Evolutionary conservation across 1,140 invertebrate genomes (phyloP), one percentile per base, ranked within the genome.

Genomic region (Coboldia fuscipes): DNA sequence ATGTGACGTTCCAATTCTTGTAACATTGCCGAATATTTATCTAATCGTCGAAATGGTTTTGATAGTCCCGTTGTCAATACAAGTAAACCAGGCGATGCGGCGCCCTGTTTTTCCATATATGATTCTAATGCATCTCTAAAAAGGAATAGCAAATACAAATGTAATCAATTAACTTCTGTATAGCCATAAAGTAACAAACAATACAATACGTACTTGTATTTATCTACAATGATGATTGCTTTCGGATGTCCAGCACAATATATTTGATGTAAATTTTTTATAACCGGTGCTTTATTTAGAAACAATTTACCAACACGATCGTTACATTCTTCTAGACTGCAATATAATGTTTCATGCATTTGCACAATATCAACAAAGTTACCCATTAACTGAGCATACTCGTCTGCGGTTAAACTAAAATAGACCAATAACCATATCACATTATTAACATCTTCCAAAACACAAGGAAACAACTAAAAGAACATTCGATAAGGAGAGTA

Each of bases 1-100:
- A 93, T 80, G 51, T 96, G 89, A 38, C 90, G 62, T 47, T 94
- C 88, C 30, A 97, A 57, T 57, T 98, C 93, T 58, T 96, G 88
- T 14, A 97, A 61, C 71, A 84, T 79, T 19, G 75, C 75, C 5
- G 86, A 77, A 56, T 97, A 97, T 52, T 93, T 94, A 44, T 97
- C 88, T 20, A 97, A 58, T 37, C 92, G 70, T 32, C 89, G 68
- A 55, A 97, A 97, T 5, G 92, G 88, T 58, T 86, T 86, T 40
- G 88, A 94, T 8, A 98, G 60, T 1, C 82, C 84, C 10, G 85
- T 83, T 3, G 90, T 93, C 18, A 97, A 58, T 8, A 86, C 77
- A 44, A 96, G 63, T 31, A 93, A 65, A 26, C 86, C 86, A 13
- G 84, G 82, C 36, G 68, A 66, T 16, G 75, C 67, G 1, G 82